A percentile compares a stretch with the other conserved stretches of the same genome.
Evolutionary conservation across 2,888 invertebrate genomes (phyloP).

Genomic region (Erebia palarica): DNA sequence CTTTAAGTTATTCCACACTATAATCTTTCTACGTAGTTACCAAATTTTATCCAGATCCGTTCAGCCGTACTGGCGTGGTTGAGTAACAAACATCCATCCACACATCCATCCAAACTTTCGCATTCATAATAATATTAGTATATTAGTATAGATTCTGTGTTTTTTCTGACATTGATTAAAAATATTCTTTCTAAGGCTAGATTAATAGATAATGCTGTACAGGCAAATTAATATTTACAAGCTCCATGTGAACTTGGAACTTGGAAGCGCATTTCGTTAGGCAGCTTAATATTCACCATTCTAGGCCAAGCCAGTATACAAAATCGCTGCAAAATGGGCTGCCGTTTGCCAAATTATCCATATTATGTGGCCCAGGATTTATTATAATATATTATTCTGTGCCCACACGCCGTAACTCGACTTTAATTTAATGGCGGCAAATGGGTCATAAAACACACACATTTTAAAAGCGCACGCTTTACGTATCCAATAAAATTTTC

Average conservation of each 20-base stretch:
- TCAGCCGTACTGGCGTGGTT: too few relatives aligned
- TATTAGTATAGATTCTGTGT: too few relatives aligned
- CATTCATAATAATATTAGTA: too few relatives aligned
- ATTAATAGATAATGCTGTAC: neutral
- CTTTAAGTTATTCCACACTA: too few relatives aligned
- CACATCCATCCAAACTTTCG: too few relatives aligned
- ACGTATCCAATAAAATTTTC: too few relatives aligned
- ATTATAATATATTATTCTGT: too few relatives aligned
- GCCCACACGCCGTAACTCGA: neutral
- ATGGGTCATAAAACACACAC: neutral
- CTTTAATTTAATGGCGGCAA: neutral
- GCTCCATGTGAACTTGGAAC: neutral
- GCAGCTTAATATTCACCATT: neutral
- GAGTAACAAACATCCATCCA: too few relatives aligned
- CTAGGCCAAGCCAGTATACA: neutral
- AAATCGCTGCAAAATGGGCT: neutral
- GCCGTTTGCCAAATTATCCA: slow-evolving; percentile 1
- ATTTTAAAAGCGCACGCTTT: neutral
- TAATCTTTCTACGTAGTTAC: too few relatives aligned
- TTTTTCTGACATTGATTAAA: too few relatives aligned
- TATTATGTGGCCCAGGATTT: neutral
- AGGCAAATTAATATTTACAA: neutral
- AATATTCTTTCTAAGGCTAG: too few relatives aligned
- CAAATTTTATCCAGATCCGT: too few relatives aligned
- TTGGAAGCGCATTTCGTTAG: neutral